Base-by-base conservation (phyloP, 2,113 vertebrate species). In the Rhabdornis inornatus region DNA sequence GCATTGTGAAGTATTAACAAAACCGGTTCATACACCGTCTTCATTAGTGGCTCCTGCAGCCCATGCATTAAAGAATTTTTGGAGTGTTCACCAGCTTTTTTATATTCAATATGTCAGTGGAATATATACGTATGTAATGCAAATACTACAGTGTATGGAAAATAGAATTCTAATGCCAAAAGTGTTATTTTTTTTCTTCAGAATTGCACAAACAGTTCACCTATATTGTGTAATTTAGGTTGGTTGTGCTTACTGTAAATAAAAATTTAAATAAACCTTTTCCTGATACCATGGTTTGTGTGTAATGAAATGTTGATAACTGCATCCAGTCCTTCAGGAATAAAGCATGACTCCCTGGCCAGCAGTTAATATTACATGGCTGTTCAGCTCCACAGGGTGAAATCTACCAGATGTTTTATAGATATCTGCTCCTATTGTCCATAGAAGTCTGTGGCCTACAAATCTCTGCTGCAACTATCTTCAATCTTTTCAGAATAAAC, bases 321-420 rank as follows among this genome's bases (percentile, higher is more conserved):
- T 40, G 31, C 35, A 37, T 90, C 53, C 35, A n/a, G 23, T 86
- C 91, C 64, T 93, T 86, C 56, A 92, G 70, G 49, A 74, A 85
- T n/a, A 80, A 94, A 85, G 47, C 44, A 60, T 5, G 31, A 31
- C 42, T 96, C 74, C 89, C 83, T 89, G 63, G 50, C 77, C 52
- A 84, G 63, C 55, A 74, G 69, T 83, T 89, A 90, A 57, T 86
- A 39, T 40, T 52, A 27, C 19, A 23, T 56, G 50, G 42, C 45
- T 65, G 11, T 63, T 64, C 89, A 93, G 71, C 63, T 92, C 37
- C n/a, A 30, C 3, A 8, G 80, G 56, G 75, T 40, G 4, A 78
- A 90, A 69, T 24, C 33, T 87, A 15, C 44, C 50, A 66, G 59
- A 84, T 96, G 92, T 94, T 95, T 94, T 87, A 88, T 40, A 81